phyloP scores from a whole-genome alignment of 1,140 invertebrate genomes.

The Luehdorfia chinensis region DNA sequence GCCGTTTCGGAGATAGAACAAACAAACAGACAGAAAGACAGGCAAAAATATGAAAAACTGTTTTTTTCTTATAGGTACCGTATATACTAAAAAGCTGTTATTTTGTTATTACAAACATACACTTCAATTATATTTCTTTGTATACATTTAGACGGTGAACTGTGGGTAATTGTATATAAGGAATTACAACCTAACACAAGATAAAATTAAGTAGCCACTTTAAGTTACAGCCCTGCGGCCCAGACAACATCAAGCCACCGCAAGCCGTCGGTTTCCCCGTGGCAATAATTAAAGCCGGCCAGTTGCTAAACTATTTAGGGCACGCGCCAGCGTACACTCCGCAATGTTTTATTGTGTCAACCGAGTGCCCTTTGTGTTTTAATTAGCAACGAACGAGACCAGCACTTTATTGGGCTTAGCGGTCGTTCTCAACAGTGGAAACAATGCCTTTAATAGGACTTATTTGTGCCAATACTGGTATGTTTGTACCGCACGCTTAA shows the following conservation, averaged over 20 bases:
- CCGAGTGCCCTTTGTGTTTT: slow-evolving; percentile 54
- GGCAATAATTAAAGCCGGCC: slow-evolving; percentile 48
- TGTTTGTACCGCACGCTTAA: too few species aligned
- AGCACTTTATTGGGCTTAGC: slow-evolving; percentile 21
- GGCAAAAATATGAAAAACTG: too few species aligned
- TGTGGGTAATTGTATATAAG: too few species aligned
- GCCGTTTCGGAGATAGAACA: too few species aligned
- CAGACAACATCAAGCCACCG: background rate
- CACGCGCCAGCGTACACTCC: slow-evolving; percentile 30
- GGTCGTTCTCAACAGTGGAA: background rate
- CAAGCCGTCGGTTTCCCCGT: slow-evolving; percentile 27
- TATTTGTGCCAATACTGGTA: background rate
- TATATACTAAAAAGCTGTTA: too few species aligned
- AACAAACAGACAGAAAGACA: too few species aligned
- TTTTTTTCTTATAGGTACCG: too few species aligned
- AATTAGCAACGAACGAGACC: slow-evolving; percentile 42
- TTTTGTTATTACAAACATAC: too few species aligned
- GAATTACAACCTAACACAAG: too few species aligned
- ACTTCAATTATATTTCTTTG: too few species aligned
- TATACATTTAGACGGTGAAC: too few species aligned
- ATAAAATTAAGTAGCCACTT: too few species aligned
- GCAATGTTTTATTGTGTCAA: slow-evolving; percentile 55
- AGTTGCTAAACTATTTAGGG: slow-evolving; percentile 57
- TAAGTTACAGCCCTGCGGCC: background rate
- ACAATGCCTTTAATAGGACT: background rate